These are phyloP conservation scores for Lithobius niger DNA, from an alignment of 1,140 invertebrate genomes.

Conservation along the genomic window DNA sequence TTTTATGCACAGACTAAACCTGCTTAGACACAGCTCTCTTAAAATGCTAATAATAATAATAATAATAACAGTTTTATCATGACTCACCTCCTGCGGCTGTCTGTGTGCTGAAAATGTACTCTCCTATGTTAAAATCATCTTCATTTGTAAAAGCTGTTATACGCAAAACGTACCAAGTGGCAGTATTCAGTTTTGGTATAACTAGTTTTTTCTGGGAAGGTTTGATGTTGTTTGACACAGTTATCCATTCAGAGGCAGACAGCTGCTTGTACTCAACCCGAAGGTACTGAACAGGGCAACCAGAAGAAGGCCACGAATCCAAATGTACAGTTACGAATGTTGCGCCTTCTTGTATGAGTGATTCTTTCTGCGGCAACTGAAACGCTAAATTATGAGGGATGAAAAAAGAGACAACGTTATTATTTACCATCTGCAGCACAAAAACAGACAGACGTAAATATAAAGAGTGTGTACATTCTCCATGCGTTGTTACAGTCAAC, in stretches of 20 bases:
- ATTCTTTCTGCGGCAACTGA: not conserved
- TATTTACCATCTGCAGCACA: not conserved
- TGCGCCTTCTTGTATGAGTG: not conserved
- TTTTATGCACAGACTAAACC: too few species aligned
- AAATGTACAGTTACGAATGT: not conserved
- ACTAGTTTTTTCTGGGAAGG: conserved; percentile 5
- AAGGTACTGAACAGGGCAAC: too few species aligned
- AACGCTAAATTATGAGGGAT: not conserved
- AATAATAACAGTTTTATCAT: too few species aligned
- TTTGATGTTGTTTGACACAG: too few species aligned
- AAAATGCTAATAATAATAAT: too few species aligned
- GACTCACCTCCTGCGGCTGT: conserved; percentile 30
- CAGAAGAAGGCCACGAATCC: not conserved
- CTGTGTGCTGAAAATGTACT: conserved; percentile 28
- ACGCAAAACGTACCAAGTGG: conserved; percentile 32
- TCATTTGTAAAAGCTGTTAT: conserved; percentile 32
- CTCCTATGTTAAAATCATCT: conserved; percentile 28
- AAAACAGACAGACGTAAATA: not conserved
- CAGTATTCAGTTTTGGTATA: conserved; percentile 28
- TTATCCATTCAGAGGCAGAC: too few species aligned
- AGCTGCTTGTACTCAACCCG: too few species aligned
- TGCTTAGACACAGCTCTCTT: too few species aligned
- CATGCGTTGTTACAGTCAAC: not conserved
- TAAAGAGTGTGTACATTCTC: not conserved
- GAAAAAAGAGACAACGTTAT: too few species aligned